phyloP scores from a whole-genome alignment of 1,140 invertebrate genomes.

The Akabosia matsudoensis region DNA sequence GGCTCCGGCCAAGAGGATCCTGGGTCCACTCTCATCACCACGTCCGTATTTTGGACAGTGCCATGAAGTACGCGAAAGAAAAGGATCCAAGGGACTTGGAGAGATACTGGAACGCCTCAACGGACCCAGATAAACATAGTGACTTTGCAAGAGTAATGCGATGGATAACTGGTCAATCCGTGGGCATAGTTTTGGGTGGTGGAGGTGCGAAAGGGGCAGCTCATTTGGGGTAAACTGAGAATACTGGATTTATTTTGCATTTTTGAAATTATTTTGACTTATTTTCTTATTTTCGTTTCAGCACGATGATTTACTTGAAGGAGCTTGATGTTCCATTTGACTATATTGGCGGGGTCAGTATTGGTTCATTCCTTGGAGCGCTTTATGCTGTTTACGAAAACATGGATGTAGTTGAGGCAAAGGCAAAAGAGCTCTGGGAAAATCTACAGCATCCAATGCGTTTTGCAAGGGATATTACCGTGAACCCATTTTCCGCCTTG shows the following conservation, averaged over 20 bases:
- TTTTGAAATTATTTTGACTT: background rate
- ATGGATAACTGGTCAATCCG: background rate
- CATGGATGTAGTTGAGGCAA: background rate
- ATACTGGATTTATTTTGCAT: background rate
- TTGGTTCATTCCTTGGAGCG: background rate
- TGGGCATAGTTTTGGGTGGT: background rate
- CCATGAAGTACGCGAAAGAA: background rate
- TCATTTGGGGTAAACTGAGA: background rate
- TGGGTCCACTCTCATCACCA: background rate
- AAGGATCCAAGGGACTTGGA: background rate
- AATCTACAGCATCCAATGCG: background rate
- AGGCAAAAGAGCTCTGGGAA: constrained; percentile 3
- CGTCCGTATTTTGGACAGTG: constrained; percentile 2
- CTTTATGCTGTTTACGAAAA: constrained; percentile 5
- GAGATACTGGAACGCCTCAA: background rate
- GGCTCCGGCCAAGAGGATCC: background rate
- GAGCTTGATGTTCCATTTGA: background rate
- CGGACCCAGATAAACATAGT: constrained; percentile 6
- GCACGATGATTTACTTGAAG: background rate
- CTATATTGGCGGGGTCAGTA: background rate
- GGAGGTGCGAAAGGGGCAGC: constrained; percentile 7
- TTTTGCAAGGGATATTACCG: background rate
- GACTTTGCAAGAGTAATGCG: background rate
- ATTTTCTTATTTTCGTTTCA: background rate
- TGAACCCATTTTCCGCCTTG: background rate